Evolutionary conservation across 2,113 vertebrate genomes (phyloP), one percentile per base, ranked within the genome.

Genomic region (Elachura formosa): DNA sequence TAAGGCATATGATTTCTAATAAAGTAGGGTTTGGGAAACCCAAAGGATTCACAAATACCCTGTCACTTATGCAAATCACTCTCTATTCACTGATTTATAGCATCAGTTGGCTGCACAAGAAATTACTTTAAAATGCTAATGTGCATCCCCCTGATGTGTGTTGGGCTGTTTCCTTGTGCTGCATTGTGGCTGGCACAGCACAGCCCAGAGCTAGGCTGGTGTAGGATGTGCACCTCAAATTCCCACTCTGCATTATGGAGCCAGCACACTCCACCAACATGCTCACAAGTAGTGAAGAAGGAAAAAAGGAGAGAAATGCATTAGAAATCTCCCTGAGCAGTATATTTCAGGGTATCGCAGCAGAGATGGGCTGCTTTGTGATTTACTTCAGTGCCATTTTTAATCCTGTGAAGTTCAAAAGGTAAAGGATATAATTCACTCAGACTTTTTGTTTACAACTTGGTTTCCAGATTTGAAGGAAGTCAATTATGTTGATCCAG

Each of bases 191-290:
- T 6, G 11, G 75, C 19, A 75, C 62, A 75, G 84, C 58, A 34
- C 17, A 59, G 51, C 7, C 3, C 64, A 46, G 59, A 28, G 54
- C 66, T 45, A 63, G 13, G 46, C 46, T 2, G 2, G 22, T 29
- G 13, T 4, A 17, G 45, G 61, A 61, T 62, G n/a, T 38, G 38
- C 12, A 38, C 38, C 69, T 45, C 0, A 0, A 56, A 75, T 69
- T n/a, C 8, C 33, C 31, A 45, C 38, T 51, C 33, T 8, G 49
- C 2, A 0, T n/a, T 20, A 8, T 1, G 3, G 55, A 87, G 46
- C 51, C 71, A 72, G 73, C 21, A 21, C 3, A 1, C 29, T 41
- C 66, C 23, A 61, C 58, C 1, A 2, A 19, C 26, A 12, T 18
- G 7, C 55, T 26, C 8, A 1, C 9, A 23, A 71, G 67, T 5